Evolutionary conservation across 2,888 invertebrate genomes (phyloP), one percentile per base, ranked within the genome.

Genomic region (Napeogenes inachia): DNA sequence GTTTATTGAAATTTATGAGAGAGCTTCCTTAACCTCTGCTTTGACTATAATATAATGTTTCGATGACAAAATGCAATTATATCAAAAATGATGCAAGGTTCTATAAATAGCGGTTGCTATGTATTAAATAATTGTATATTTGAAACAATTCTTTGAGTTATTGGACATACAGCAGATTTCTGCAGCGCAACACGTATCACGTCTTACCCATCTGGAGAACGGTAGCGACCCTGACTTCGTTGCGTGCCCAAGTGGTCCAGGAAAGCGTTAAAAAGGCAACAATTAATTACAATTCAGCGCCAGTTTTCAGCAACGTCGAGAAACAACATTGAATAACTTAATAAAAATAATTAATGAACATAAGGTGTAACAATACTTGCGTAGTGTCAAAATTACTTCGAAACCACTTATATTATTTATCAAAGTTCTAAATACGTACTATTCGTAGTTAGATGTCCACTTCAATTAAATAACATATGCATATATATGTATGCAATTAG

Each of bases 201-300:
- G 60, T 76, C 92, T 92, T 93, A 94, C 94, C 94, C 94, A 94
- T 86, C 92, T 92, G 78, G 93, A 94, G 88, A 94, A 93, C 80
- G 94, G 94, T 91, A 93, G 93, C 84, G 93, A 93, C 92, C 93
- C 94, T 92, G 93, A 92, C 94, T 94, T 91, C 87, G 89, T 79
- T 75, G 82, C 78, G 81, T 82, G 89, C 88, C 77, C 74, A 67
- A 69, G 73, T 69, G 73, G 80, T 89, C 91, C 89, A 85, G 81
- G 90, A 75, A 80, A 89, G 92, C 92, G 91, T 87, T 91, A 89
- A 89, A 88, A 88, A 88, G 89, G 89, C 89, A 88, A 87, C 80
- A 84, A 82, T 87, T 91, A 86, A 89, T 87, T 87, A 89, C 88
- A 89, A 87, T 74, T 86, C 84, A 85, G 80, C 81, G 80, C 79